Percentiles rank a stretch among this genome's conserved stretches.
Evolutionary conservation across 2,888 invertebrate genomes (phyloP).

Genomic region (Coleophora flavipennella): DNA sequence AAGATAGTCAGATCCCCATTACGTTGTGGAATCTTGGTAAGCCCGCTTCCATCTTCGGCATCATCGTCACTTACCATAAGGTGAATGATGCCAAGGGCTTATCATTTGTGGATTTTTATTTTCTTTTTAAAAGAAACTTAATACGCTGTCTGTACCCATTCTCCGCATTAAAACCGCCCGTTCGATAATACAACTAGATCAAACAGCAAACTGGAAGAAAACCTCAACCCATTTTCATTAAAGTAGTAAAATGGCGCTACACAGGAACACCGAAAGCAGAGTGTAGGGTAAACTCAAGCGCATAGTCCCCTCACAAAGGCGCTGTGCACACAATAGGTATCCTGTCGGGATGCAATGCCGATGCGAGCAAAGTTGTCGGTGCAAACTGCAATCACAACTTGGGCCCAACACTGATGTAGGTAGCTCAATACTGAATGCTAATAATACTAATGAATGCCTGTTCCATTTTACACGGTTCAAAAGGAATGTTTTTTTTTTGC

Average conservation of each 20-base stretch:
- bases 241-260: constrained; percentile 16
- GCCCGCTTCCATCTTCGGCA: too few species aligned
- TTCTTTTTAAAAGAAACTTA: too few species aligned
- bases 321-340: constrained; percentile 53
- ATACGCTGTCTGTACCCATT: neutral
- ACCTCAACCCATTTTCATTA: constrained; percentile 22
- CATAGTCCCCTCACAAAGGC: constrained; percentile 39
- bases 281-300: constrained; percentile 45
- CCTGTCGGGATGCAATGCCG: too few species aligned
- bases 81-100: too few species aligned
- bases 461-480: too few species aligned
- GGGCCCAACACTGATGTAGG: too few species aligned
- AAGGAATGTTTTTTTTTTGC: too few species aligned
- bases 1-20: too few species aligned
- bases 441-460: too few species aligned
- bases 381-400: constrained; percentile 66
- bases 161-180: neutral
- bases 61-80: too few species aligned
- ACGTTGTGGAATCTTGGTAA: too few species aligned
- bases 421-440: neutral
- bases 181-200: neutral
- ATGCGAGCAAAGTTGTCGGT: constrained; percentile 45
- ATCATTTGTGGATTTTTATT: too few species aligned
- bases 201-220: constrained; percentile 6
- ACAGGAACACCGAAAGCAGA: constrained; percentile 26